Base-by-base conservation (phyloP, 2,888 invertebrate species). In the Ennomos fuscantarius region DNA sequence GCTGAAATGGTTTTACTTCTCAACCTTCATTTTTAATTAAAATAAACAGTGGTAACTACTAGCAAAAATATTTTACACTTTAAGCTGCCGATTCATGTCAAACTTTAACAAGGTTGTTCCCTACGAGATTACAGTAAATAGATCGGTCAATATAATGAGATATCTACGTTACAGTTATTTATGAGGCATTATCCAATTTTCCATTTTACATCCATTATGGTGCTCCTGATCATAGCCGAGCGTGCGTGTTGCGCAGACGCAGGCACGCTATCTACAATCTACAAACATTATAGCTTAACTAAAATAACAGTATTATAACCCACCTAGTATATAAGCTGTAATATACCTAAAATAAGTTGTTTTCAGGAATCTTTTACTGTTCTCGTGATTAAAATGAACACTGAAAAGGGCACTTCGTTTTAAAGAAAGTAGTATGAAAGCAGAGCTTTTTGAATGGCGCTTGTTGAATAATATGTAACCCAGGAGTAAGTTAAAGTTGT, bases 111-210 rank as follows among this genome's bases (percentile, higher is more conserved):
- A 36, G 11, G 24, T 34, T 54, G 5, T 11, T 46, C 43, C 40
- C 24, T 41, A 40, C 39, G 57, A 59, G 55, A 60, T 66, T 67
- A 39, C 53, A 74, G 59, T 72, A 83, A 79, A 81, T 81, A 76
- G 81, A 79, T 77, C 74, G 75, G 70, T 68, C 52, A 55, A 60
- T 69, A 68, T 78, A 76, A 77, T 76, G 69, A 70, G 58, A 61
- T 59, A 63, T 61, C 63, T 67, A 68, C 63, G 61, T 63, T 74
- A 66, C 69, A 70, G 78, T 75, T 78, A 82, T 84, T 86, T 81
- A 73, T 68, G 67, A 73, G 73, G 63, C 60, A 83, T 86, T 86
- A 88, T 88, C 85, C 82, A 87, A 87, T 88, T 86, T 87, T 78
- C 79, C 70, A 76, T 80, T 82, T 74, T 72, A 73, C 67, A 65